Conservation (phyloP, 2,888 invertebrate genomes). For the Chironomus tentans region DNA sequence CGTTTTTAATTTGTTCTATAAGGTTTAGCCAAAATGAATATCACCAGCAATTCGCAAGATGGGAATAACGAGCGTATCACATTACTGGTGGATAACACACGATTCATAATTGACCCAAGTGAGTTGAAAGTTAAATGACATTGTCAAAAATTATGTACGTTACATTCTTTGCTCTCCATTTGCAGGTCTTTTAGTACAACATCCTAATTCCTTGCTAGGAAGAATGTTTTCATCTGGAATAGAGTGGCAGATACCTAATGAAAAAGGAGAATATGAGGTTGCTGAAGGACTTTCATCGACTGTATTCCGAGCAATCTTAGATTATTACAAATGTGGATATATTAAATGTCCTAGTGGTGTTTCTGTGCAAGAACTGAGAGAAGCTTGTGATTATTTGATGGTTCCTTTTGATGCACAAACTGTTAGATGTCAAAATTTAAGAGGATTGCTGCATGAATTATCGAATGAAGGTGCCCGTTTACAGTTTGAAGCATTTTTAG, state of each 20-base stretch:
- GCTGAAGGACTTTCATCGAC: slow-evolving; percentile 80
- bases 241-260: slow-evolving; percentile 90
- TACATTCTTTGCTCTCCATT: not conserved
- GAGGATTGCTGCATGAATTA: slow-evolving; percentile 91
- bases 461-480: slow-evolving; percentile 98
- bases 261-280: slow-evolving; percentile 92
- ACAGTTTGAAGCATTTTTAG: slow-evolving; percentile 93
- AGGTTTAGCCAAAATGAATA: not conserved
- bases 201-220: slow-evolving; percentile 99
- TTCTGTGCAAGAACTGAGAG: slow-evolving; percentile 89
- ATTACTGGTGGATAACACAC: slow-evolving; percentile 91
- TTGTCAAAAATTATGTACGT: not conserved
- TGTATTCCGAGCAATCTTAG: slow-evolving; percentile 84
- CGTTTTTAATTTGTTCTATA: too few species aligned
- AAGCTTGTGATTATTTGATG: slow-evolving; percentile 96
- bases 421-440: slow-evolving; percentile 90
- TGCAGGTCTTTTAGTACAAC: slow-evolving; percentile 81
- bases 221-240: slow-evolving; percentile 92
- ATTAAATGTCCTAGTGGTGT: slow-evolving; percentile 94
- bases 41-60: not conserved
- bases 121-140: not conserved
- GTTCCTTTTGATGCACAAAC: slow-evolving; percentile 96
- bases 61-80: slow-evolving; percentile 66
- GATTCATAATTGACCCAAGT: slow-evolving; percentile 72
- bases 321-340: slow-evolving; percentile 72